Conservation (phyloP, 2,797 vertebrate genomes). For the Clarias fuscus region DNA sequence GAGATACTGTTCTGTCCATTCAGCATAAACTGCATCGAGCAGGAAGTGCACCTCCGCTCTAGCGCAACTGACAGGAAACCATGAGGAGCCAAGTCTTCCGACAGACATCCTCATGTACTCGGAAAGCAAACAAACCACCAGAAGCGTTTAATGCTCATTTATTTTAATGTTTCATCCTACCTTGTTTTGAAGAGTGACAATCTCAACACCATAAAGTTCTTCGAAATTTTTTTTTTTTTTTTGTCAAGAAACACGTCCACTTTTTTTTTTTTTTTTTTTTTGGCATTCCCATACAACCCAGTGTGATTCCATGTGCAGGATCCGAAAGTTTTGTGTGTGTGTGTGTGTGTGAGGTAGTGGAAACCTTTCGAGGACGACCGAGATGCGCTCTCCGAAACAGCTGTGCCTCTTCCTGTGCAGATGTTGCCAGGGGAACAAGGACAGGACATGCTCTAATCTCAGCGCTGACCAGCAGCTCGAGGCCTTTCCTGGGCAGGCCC, state of each 20-base stretch:
- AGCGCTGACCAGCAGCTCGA: constrained; percentile 68
- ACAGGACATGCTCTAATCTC: constrained; percentile 73
- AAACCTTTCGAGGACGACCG: constrained; percentile 23
- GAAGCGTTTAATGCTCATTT: constrained; percentile 1
- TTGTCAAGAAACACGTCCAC: background rate
- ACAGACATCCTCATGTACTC: background rate
- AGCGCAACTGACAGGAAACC: constrained; percentile 50
- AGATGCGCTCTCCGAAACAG: constrained; percentile 61
- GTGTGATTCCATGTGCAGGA: background rate
- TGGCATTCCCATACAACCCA: background rate
- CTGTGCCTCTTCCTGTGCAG: constrained; percentile 74
- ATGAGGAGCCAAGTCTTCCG: constrained; percentile 28
- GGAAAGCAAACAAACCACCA: constrained; percentile 6
- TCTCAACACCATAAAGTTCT: background rate
- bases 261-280: background rate
- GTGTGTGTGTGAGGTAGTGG: constrained; percentile 13
- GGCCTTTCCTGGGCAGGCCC: constrained; percentile 63
- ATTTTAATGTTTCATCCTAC: background rate
- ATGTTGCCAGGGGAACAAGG: constrained; percentile 75
- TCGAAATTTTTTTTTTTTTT: background rate
- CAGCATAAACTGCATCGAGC: constrained; percentile 45
- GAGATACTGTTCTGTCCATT: constrained; percentile 43
- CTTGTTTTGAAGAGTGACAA: background rate
- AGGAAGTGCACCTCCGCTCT: constrained; percentile 53
- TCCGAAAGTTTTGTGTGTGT: constrained; percentile 19